These are phyloP conservation scores for Cenopis cana DNA, from an alignment of 2,888 invertebrate species.

Conservation along the genomic window DNA sequence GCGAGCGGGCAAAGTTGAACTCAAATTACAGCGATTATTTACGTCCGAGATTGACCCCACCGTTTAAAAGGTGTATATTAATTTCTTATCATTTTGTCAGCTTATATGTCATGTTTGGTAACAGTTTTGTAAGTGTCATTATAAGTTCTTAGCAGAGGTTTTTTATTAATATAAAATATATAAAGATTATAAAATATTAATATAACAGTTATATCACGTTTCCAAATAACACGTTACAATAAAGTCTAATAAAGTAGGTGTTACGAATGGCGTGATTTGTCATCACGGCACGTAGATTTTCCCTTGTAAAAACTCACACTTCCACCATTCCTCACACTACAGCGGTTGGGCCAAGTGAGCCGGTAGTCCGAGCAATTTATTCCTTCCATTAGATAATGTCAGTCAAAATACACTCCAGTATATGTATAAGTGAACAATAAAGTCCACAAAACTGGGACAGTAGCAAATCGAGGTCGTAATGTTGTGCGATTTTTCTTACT, in stretches of 20 bases:
- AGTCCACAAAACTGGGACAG: slow-evolving; percentile 34
- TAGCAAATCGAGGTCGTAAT: slow-evolving; percentile 25
- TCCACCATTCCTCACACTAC: slow-evolving; percentile 21
- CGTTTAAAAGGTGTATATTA: too few species aligned
- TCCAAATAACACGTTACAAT: too few species aligned
- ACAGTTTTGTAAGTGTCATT: too few species aligned
- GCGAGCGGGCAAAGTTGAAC: too few species aligned
- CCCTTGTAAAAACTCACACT: slow-evolving; percentile 20
- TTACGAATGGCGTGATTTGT: slow-evolving; percentile 10
- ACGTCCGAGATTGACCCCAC: too few species aligned
- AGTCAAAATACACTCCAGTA: slow-evolving; percentile 27
- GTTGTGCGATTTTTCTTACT: slow-evolving; percentile 39
- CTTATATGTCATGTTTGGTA: too few species aligned
- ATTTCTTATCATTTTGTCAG: too few species aligned
- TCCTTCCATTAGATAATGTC: slow-evolving; percentile 37
- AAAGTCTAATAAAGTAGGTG: not conserved
- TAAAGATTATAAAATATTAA: too few species aligned
- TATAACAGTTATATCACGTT: too few species aligned
- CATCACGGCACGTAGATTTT: slow-evolving; percentile 15
- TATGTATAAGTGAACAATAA: slow-evolving; percentile 24
- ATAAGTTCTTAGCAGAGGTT: too few species aligned
- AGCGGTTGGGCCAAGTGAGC: slow-evolving; percentile 20
- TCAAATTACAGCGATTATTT: too few species aligned
- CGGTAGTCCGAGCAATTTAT: slow-evolving; percentile 33
- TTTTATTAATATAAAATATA: too few species aligned